Percentiles rank a stretch among this genome's conserved stretches.
phyloP scores from a whole-genome alignment of 2,113 vertebrate genomes.

The Hippotragus niger region DNA sequence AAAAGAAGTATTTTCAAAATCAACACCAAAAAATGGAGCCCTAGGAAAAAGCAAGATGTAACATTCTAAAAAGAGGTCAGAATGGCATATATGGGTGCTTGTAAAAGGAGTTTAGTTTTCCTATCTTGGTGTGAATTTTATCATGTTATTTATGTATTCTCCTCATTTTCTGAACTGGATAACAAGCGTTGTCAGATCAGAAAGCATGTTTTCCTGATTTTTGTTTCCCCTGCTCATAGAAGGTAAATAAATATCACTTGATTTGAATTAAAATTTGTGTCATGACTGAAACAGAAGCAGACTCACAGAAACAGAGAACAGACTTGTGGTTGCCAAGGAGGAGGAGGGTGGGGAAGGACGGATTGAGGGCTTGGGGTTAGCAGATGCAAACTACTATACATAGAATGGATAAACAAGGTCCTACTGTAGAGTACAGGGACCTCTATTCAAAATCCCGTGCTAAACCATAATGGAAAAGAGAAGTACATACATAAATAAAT shows the following conservation, averaged over 20 bases:
- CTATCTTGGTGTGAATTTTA: not conserved
- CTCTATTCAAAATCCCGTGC: not conserved
- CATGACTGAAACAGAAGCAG: not conserved
- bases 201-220: not conserved
- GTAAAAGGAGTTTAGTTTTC: not conserved
- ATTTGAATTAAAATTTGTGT: not conserved
- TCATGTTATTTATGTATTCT: not conserved
- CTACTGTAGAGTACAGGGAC: not conserved
- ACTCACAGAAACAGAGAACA: not conserved
- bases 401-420: not conserved
- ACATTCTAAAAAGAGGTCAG: not conserved
- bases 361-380: not conserved
- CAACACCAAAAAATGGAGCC: not conserved
- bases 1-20: conserved; percentile 9
- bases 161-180: not conserved
- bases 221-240: not conserved
- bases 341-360: not conserved
- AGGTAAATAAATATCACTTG: not conserved
- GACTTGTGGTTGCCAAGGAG: not conserved
- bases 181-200: not conserved
- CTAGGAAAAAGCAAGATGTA: not conserved
- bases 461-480: not conserved
- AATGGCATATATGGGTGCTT: not conserved
- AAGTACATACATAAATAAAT: not conserved
- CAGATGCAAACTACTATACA: not conserved